A percentile compares a stretch with the other conserved stretches of the same genome.
Evolutionary conservation across 2,113 vertebrate genomes (phyloP).

Genomic region (Aptenodytes forsteri): DNA sequence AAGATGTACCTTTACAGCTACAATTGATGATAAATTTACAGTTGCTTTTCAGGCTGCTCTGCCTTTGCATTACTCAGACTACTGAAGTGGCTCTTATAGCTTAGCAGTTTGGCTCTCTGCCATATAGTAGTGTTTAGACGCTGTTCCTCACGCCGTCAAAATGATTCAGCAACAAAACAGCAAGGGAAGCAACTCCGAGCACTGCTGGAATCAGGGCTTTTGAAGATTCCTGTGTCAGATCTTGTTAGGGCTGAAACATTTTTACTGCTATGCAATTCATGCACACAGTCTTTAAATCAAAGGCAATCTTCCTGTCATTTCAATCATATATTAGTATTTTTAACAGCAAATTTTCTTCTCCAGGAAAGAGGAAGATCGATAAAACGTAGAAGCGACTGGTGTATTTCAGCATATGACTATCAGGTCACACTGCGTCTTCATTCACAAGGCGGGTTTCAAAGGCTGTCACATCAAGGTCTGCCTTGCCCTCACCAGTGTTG

Average conservation of each 20-base stretch:
- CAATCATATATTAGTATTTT: background rate
- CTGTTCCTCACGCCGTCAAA: background rate
- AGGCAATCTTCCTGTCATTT: background rate
- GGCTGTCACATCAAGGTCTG: background rate
- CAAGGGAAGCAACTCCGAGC: background rate
- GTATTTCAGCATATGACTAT: background rate
- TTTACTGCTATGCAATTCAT: background rate
- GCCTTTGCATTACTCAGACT: background rate
- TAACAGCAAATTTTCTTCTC: background rate
- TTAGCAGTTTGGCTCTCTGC: background rate
- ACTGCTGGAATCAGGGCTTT: background rate
- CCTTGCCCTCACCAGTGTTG: background rate
- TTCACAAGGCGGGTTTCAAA: background rate
- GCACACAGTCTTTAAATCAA: background rate
- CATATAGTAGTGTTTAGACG: background rate
- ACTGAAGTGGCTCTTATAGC: background rate
- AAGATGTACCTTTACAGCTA: background rate
- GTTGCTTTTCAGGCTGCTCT: background rate
- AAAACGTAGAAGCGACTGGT: fast-evolving
- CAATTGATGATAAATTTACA: background rate
- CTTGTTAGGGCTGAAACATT: background rate
- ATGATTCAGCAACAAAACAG: background rate
- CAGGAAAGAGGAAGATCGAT: background rate
- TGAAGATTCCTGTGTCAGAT: background rate
- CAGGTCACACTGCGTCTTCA: background rate